These are phyloP conservation scores for Brachionus paranguensis DNA, from an alignment of 1,140 invertebrate species.

Conservation along the genomic window DNA sequence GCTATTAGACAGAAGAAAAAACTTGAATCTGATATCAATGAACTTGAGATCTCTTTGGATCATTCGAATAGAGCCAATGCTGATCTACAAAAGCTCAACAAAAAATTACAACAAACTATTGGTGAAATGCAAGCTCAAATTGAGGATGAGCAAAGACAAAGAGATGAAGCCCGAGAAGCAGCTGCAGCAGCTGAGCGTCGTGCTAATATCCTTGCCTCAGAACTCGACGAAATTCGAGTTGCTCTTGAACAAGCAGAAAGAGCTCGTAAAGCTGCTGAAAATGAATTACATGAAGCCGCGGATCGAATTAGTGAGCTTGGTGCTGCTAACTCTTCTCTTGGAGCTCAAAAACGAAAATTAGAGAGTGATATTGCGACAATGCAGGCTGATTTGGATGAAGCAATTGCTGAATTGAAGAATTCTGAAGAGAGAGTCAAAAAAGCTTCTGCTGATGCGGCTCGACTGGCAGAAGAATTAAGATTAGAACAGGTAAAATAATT, in stretches of 20 bases:
- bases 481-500: slow-evolving; percentile 69
- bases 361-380: slow-evolving; percentile 92
- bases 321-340: slow-evolving; percentile 81
- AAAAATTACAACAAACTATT: slow-evolving; percentile 95
- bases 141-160: slow-evolving; percentile 91
- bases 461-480: slow-evolving; percentile 91
- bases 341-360: slow-evolving; percentile 93
- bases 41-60: slow-evolving; percentile 95
- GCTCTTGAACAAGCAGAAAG: slow-evolving; percentile 87
- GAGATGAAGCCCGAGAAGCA: slow-evolving; percentile 92
- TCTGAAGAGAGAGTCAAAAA: slow-evolving; percentile 89
- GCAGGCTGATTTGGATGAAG: slow-evolving; percentile 62
- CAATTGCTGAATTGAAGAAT: slow-evolving; percentile 73
- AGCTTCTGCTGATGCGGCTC: slow-evolving; percentile 81
- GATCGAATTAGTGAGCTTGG: slow-evolving; percentile 91
- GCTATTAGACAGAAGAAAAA: slow-evolving; percentile 95
- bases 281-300: slow-evolving; percentile 88
- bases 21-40: slow-evolving; percentile 97
- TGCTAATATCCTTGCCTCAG: slow-evolving; percentile 85
- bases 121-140: slow-evolving; percentile 94
- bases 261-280: slow-evolving; percentile 88
- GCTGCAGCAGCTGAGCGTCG: slow-evolving; percentile 90
- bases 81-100: slow-evolving; percentile 97
- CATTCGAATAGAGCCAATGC: slow-evolving; percentile 68
- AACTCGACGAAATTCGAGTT: slow-evolving; percentile 89